phyloP scores from a whole-genome alignment of 2,797 vertebrate genomes.

The Acanthis flammea region DNA sequence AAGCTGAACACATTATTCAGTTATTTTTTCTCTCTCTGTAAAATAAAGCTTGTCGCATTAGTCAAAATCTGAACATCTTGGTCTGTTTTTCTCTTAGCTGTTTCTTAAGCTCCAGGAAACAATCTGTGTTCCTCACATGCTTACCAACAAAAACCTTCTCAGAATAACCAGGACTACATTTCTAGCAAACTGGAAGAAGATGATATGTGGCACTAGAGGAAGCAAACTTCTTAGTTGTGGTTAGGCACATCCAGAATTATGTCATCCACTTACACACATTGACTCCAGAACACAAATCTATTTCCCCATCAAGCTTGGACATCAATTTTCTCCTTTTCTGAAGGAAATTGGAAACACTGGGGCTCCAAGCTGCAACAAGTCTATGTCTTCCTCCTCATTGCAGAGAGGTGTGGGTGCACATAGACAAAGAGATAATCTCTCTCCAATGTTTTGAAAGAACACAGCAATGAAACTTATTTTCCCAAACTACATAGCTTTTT shows the following conservation, averaged over 20 bases:
- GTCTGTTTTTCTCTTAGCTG: not conserved
- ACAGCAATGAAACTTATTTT: not conserved
- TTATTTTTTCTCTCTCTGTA: not conserved
- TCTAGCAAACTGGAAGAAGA: not conserved
- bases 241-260: not conserved
- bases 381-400: rapidly evolving
- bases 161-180: not conserved
- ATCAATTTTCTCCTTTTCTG: not conserved
- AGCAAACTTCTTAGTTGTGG: not conserved
- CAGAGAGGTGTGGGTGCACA: not conserved
- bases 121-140: not conserved
- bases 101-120: not conserved
- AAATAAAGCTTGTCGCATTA: not conserved
- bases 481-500: not conserved
- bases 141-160: not conserved
- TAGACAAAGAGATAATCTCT: not conserved
- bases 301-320: not conserved
- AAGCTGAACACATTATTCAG: not conserved
- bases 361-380: not conserved
- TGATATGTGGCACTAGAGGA: rapidly evolving
- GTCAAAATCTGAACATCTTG: not conserved
- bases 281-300: not conserved
- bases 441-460: not conserved
- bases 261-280: not conserved
- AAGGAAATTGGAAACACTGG: not conserved